These are phyloP conservation scores for Arizona elegans DNA, from an alignment of 2,113 vertebrate species.

Conservation along the genomic window DNA sequence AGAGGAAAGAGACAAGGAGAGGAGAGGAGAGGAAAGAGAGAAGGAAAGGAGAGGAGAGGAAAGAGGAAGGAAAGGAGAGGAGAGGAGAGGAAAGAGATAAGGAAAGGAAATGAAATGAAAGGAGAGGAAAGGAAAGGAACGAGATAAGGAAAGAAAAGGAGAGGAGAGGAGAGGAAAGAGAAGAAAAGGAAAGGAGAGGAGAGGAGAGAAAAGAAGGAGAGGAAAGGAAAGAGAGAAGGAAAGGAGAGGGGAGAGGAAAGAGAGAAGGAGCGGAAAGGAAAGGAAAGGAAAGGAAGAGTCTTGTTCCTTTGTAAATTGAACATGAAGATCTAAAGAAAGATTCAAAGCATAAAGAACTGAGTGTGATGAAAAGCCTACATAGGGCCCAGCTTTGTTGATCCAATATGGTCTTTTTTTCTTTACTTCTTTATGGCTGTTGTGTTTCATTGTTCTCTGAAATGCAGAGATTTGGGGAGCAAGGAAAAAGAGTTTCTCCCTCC, in stretches of 20 bases:
- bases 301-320: neutral
- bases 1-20: constrained; percentile 17
- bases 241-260: no score
- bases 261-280: no score
- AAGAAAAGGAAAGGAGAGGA: neutral
- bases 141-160: constrained; percentile 47
- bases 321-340: neutral
- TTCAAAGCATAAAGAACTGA: neutral
- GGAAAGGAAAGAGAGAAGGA: neutral
- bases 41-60: neutral
- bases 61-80: constrained; percentile 46
- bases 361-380: neutral
- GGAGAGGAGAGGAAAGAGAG: constrained; percentile 42
- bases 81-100: no score
- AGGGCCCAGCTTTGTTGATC: neutral
- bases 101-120: no score
- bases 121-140: no score
- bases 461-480: neutral
- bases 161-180: constrained; percentile 41
- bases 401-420: neutral
- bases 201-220: no score
- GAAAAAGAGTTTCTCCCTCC: constrained; percentile 55
- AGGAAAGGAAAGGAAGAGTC: constrained; percentile 51
- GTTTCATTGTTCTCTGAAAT: neutral
- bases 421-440: neutral